Evolutionary conservation across 2,113 vertebrate genomes (phyloP).

Genomic region (Strix aluco): DNA sequence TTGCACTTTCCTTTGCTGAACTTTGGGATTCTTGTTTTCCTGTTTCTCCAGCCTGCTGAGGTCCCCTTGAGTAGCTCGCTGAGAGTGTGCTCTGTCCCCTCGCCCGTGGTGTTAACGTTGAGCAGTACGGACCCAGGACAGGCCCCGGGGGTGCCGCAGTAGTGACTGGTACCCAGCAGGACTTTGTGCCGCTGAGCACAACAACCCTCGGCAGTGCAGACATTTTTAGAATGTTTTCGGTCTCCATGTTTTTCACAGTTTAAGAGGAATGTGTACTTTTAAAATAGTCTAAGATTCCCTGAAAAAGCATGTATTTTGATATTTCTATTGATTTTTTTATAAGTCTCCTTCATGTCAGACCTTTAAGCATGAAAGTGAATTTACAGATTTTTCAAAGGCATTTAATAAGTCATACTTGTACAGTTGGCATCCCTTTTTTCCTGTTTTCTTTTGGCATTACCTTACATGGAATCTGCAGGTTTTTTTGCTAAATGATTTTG

Average conservation of each 20-base stretch:
- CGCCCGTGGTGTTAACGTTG: fast-evolving
- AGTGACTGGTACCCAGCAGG: not conserved
- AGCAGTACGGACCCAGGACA: not conserved
- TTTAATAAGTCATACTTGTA: conserved; percentile 71
- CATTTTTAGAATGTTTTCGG: not conserved
- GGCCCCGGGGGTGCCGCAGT: too few species aligned
- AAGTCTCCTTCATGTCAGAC: conserved; percentile 62
- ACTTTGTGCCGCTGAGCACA: not conserved
- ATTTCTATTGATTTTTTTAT: conserved; percentile 50
- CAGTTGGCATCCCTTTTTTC: conserved; percentile 51
- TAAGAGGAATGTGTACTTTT: conserved; percentile 56
- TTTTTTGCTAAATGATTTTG: conserved; percentile 42
- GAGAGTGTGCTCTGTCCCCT: not conserved
- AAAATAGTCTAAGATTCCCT: conserved; percentile 50
- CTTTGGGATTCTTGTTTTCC: not conserved
- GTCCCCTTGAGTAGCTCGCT: not conserved
- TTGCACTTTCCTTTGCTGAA: not conserved
- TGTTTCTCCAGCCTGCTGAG: not conserved
- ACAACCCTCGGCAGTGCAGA: not conserved
- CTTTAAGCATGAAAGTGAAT: conserved; percentile 56
- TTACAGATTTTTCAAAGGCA: conserved; percentile 68
- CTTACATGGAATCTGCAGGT: conserved; percentile 15
- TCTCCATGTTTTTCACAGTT: conserved; percentile 19
- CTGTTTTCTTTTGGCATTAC: conserved; percentile 59
- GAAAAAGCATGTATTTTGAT: conserved; percentile 43